These are phyloP conservation scores for Perca fluviatilis DNA, from an alignment of 2,113 vertebrate genomes.

Conservation along the genomic window DNA sequence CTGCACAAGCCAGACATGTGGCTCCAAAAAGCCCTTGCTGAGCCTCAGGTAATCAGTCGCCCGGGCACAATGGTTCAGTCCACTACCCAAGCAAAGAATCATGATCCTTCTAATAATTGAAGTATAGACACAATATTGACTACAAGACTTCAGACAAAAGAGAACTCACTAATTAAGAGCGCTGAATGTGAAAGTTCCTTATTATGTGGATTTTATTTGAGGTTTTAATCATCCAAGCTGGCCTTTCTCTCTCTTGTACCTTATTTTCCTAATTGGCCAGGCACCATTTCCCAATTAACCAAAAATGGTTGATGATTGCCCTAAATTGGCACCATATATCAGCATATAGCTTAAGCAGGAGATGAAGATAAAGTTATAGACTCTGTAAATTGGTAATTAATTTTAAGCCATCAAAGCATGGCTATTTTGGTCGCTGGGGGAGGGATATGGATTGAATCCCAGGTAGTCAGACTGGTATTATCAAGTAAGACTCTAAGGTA, in stretches of 20 bases:
- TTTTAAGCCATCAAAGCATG: conserved; percentile 79
- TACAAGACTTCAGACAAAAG: conserved; percentile 63
- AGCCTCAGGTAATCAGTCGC: conserved; percentile 65
- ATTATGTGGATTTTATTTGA: conserved; percentile 69
- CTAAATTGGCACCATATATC: conserved; percentile 63
- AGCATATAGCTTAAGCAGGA: conserved; percentile 68
- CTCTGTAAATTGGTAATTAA: conserved; percentile 79
- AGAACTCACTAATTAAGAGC: conserved; percentile 72
- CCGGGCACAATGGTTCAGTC: conserved; percentile 47
- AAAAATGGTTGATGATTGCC: conserved; percentile 59
- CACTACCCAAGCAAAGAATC: conserved; percentile 57
- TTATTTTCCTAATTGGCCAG: conserved; percentile 66
- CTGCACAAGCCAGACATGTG: conserved; percentile 78
- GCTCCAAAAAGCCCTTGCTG: conserved; percentile 63
- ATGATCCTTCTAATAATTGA: conserved; percentile 66
- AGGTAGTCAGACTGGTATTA: conserved; percentile 77
- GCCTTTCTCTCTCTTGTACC: conserved; percentile 37
- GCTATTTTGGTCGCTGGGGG: conserved; percentile 63
- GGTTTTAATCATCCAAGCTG: conserved; percentile 58
- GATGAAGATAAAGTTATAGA: conserved; percentile 71
- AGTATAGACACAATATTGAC: conserved; percentile 39
- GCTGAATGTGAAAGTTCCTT: conserved; percentile 61
- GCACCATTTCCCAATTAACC: conserved; percentile 67
- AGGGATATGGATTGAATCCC: conserved; percentile 74
- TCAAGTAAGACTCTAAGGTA: conserved; percentile 67